Base-by-base conservation (phyloP, 2,113 vertebrate species). In the Pampusana beccarii region DNA sequence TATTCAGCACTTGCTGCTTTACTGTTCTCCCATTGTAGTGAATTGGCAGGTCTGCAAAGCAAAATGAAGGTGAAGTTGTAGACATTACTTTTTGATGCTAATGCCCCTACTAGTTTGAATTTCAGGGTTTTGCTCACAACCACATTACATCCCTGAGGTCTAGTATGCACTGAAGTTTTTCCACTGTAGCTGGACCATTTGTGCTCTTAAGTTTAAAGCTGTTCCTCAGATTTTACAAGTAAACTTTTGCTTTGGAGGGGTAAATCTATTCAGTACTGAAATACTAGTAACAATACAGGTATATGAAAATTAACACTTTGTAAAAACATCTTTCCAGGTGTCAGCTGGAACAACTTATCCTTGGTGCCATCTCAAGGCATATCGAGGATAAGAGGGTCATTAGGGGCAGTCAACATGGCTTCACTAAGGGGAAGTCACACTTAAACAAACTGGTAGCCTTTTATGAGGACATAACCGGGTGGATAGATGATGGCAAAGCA, bases 11-110 rank as follows among this genome's bases (percentile, higher is more conserved):
- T 90, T 66, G 6, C 5, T 66, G 6, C 5, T 44, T 81, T 60
- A 9, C 15, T 60, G 0, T 17, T 81, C 25, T 75, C 7, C 23
- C 1, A 1, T 17, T 70, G 9, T 2, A 40, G 16, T 53, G 26
- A 73, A 1, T 1, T 71, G 61, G 11, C 13, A 40, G 1, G 2
- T 25, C 56, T 88, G 48, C 36, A 71, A 74, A 74, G 16, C 25
- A 79, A n/a, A 88, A 70, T 13, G 16, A 42, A 71, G 14, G n/a
- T 83, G 66, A 69, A 65, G 23, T 21, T 69, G 25, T 23, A 36
- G 33, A 8, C 3, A 8, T 24, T 5, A 6, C 2, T 28, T 82
- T 61, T 50, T 67, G 23, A 31, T 75, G 50, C 24, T 54, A 15
- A 40, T 56, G 15, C 10, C 11, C 6, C 5, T 58, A 19, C 23